These are phyloP conservation scores for Thalpophila matura DNA, from an alignment of 2,888 invertebrate species.

Conservation along the genomic window DNA sequence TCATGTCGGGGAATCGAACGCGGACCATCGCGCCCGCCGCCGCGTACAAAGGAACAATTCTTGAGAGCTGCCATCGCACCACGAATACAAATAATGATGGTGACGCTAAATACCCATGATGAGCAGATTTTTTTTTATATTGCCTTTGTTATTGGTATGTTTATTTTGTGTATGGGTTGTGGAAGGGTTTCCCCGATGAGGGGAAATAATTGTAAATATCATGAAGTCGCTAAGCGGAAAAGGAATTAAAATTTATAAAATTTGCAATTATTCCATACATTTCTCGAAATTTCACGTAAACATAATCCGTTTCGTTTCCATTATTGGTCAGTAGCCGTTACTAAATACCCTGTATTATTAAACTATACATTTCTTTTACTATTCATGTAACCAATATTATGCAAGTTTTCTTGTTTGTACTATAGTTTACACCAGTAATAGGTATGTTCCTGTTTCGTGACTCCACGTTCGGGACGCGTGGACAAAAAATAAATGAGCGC, in stretches of 20 bases:
- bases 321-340: background rate
- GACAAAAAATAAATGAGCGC: constrained; percentile 45
- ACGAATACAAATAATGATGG: constrained; percentile 16
- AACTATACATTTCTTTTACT: no score
- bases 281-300: no score
- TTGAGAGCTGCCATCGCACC: constrained; percentile 16
- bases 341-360: background rate
- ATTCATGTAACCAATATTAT: background rate
- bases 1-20: constrained; percentile 55
- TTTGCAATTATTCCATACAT: no score
- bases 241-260: no score
- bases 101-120: background rate
- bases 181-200: no score
- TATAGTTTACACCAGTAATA: background rate
- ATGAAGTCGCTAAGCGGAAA: no score
- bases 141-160: background rate
- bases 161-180: background rate
- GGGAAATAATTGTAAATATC: no score
- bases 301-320: no score
- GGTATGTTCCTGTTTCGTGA: constrained; percentile 11
- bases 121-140: background rate
- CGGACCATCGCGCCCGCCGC: constrained; percentile 17
- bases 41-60: constrained; percentile 29
- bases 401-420: background rate
- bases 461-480: constrained; percentile 2